Base-by-base conservation (phyloP, 2,797 vertebrate species). In the Syngnathus acus region DNA sequence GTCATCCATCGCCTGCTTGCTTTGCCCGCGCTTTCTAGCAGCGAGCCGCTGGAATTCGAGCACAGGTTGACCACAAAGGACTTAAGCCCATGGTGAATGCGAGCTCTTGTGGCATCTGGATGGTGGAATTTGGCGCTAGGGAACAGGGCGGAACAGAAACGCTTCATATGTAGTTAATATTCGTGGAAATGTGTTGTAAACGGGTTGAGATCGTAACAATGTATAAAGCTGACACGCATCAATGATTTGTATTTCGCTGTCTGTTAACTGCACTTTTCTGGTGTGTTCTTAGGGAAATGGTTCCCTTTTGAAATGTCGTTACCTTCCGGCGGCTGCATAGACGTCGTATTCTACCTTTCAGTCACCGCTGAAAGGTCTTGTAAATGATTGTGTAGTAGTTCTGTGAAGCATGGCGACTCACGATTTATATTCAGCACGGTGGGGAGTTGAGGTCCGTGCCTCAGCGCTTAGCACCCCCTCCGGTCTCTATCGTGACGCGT, bases 31-130 rank as follows among this genome's bases (percentile, higher is more conserved):
- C 78, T 73, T 77, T 81, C 53, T 66, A 70, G 74, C 77, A 65
- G 68, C 71, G 74, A 73, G 63, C 72, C 78, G 69, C 72, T 72
- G 78, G 78, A 86, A 81, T 84, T 79, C 75, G 65, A 82, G 80
- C 71, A 75, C 75, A 73, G 80, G 80, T 85, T 76, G 75, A 79
- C 76, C 72, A 81, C 75, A 81, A 79, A 81, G 65, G 73, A 39
- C 72, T 73, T 62, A 69, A 80, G 72, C 72, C 72, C 76, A 51
- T 78, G 79, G 69, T 77, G 65, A 78, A 73, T 66, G 76, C 58
- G 71, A 47, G 73, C 67, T 66, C 48, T 67, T 68, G 59, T 69
- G 39, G 16, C 66, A 37, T 70, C 50, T 50, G 65, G 54, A 45
- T 59, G 73, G 45, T 76, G 65, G 76, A 39, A 68, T 75, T 69